Evolutionary conservation across 2,797 vertebrate species (phyloP).

Genomic region (Urosaurus nigricauda): DNA sequence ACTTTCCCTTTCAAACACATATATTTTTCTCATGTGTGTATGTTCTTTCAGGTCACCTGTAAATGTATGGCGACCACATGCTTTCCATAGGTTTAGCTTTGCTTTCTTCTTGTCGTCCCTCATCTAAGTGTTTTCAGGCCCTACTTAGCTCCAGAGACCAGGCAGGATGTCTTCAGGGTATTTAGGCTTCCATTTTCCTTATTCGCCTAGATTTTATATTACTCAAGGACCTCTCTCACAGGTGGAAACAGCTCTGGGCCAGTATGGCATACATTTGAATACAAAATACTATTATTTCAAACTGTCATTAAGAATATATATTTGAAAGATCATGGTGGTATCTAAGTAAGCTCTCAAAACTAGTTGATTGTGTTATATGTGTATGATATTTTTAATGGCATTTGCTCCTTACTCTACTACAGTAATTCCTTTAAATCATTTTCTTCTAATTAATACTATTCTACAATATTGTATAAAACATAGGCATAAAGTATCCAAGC

Average conservation of each 20-base stretch:
- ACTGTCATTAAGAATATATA: neutral
- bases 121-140: too few relatives aligned
- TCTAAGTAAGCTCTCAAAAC: neutral
- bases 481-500: neutral
- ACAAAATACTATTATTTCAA: neutral
- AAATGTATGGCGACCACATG: too few relatives aligned
- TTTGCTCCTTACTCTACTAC: neutral
- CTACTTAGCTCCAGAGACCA: too few relatives aligned
- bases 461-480: neutral
- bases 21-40: neutral
- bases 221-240: neutral
- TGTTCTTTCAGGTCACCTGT: too few relatives aligned
- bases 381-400: neutral
- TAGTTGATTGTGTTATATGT: neutral
- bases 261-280: neutral
- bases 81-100: too few relatives aligned
- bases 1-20: neutral
- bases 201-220: neutral
- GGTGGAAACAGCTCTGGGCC: neutral
- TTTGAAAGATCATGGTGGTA: neutral
- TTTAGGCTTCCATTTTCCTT: neutral
- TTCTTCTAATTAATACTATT: neutral
- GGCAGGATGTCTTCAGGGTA: too few relatives aligned
- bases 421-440: neutral
- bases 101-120: too few relatives aligned